Evolutionary conservation across 2,797 vertebrate species (phyloP), one percentile per base, ranked within the genome.

Genomic region (Microchirus variegatus): DNA sequence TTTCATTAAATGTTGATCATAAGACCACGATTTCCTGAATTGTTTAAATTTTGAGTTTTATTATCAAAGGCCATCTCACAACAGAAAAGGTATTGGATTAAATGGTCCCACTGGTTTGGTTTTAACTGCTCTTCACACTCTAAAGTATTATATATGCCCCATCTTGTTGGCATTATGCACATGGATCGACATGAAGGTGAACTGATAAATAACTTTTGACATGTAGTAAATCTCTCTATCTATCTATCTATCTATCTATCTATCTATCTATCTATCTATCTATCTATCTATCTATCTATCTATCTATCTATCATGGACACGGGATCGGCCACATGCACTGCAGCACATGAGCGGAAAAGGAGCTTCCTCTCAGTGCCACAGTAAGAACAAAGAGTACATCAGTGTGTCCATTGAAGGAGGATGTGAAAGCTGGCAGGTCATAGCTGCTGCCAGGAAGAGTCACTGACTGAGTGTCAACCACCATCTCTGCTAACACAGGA

Each of bases 351-450:
- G 43, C 42, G 22, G 53, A 63, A 58, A 46, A 46, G 53, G 38
- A 62, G 63, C 53, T 91, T 73, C 67, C 9, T 63, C 75, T 85
- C 85, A 73, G 81, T 90, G 83, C 66, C 56, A 47, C 49, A 57
- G 54, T 19, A 12, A 18, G 47, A 72, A 80, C 51, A 62, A 54
- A 62, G 31, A 56, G 57, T 60, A 48, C 38, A 6, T 48, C 40
- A 65, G 53, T 35, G 57, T 40, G 46, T 40, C 58, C 16, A 26
- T 58, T 55, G 46, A 77, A 72, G 71, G 73, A 80, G 74, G 78
- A 85, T 77, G 70, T 79, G 78, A 81, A 77, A 77, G 73, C 60
- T 62, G 53, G 56, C 62, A 72, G 52, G 50, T 45, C 63, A 50
- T 53, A 59, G 53, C 66, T 69, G 45, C 67, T 44, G 62, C 57